phyloP scores from a whole-genome alignment of 2,888 invertebrate genomes.

The Andrena hattorfiana region DNA sequence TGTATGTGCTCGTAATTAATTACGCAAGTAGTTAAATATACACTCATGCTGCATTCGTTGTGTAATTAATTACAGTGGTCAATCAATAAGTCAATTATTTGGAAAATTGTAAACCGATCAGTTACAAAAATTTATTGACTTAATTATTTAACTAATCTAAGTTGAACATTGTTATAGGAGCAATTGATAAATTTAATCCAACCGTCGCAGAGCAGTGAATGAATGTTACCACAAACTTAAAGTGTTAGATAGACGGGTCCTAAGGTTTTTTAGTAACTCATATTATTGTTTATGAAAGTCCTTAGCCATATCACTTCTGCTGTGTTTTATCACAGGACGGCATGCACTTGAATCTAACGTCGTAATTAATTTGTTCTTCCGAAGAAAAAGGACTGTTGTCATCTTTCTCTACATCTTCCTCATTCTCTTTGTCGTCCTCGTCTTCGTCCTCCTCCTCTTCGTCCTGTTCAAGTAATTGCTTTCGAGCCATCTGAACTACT shows the following conservation, averaged over 20 bases:
- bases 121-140: constrained; percentile 48
- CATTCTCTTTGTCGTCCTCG: constrained; percentile 73
- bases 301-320: constrained; percentile 61
- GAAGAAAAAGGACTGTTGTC: constrained; percentile 39
- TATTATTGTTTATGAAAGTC: constrained; percentile 32
- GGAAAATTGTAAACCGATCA: constrained; percentile 25
- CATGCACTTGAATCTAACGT: constrained; percentile 81
- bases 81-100: constrained; percentile 33
- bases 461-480: constrained; percentile 95
- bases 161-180: constrained; percentile 14
- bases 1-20: constrained; percentile 45
- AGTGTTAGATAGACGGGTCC: constrained; percentile 28
- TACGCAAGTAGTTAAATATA: constrained; percentile 49
- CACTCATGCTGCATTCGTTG: constrained; percentile 48
- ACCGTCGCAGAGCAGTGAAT: constrained; percentile 14
- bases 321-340: constrained; percentile 78
- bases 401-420: constrained; percentile 65
- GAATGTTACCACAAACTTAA: constrained; percentile 34
- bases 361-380: constrained; percentile 69
- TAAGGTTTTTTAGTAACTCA: constrained; percentile 31
- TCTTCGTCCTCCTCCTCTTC: constrained; percentile 91
- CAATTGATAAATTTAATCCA: constrained; percentile 15
- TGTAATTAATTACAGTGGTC: constrained; percentile 53
- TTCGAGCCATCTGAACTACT: constrained; percentile 96
- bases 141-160: constrained; percentile 13